Evolutionary conservation across 2,888 invertebrate genomes (phyloP).

Genomic region (Hydroisotoma schaefferi): DNA sequence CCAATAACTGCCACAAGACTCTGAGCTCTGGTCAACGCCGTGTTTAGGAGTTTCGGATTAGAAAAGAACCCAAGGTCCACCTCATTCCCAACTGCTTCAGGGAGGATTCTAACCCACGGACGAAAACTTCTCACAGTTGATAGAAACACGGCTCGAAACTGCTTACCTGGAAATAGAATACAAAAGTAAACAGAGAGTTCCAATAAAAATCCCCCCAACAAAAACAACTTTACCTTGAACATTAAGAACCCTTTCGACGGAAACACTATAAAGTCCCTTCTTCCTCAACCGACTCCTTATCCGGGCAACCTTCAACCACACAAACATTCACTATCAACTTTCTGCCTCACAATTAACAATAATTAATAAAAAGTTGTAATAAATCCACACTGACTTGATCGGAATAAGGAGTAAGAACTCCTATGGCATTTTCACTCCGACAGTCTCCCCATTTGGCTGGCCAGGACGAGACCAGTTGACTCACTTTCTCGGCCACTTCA

Average conservation of each 20-base stretch:
- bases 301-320: slow-evolving; percentile 52
- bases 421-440: slow-evolving; percentile 68
- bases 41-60: slow-evolving; percentile 74
- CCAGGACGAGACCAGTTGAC: slow-evolving; percentile 69
- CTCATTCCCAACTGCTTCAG: slow-evolving; percentile 54
- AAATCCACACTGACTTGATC: slow-evolving; percentile 63
- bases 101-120: slow-evolving; percentile 61
- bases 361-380: not conserved
- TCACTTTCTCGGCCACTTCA: slow-evolving; percentile 72
- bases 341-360: slow-evolving; percentile 1
- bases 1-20: slow-evolving; percentile 79
- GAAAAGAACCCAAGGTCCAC: slow-evolving; percentile 78
- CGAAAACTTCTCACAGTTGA: slow-evolving; percentile 73
- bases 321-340: slow-evolving; percentile 3
- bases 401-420: slow-evolving; percentile 79
- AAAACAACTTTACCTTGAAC: slow-evolving; percentile 63
- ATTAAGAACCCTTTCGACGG: slow-evolving; percentile 77
- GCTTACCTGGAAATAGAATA: slow-evolving; percentile 60
- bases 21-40: slow-evolving; percentile 77
- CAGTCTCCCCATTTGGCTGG: slow-evolving; percentile 70
- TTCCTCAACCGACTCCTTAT: slow-evolving; percentile 73
- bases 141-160: slow-evolving; percentile 75
- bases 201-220: not conserved
- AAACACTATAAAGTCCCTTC: slow-evolving; percentile 67
- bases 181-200: not conserved